Conservation (phyloP, 2,888 invertebrate species). For the Acrobasis repandana region DNA sequence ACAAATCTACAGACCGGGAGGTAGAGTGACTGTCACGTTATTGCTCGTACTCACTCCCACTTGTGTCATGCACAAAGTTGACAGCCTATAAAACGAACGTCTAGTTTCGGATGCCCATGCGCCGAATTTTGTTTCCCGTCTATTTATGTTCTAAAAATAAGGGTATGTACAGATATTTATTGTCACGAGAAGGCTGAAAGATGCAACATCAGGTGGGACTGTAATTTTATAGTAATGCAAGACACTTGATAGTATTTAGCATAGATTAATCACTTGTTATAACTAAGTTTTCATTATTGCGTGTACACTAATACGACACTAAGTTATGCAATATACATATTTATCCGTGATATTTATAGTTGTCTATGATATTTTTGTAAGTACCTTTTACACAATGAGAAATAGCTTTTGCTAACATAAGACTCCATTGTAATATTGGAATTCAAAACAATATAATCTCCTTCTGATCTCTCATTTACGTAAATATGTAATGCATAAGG, state of each 20-base stretch:
- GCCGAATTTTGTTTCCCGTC: constrained; percentile 41
- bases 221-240: constrained; percentile 36
- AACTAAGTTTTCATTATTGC: constrained; percentile 57
- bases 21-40: no score
- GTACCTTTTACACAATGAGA: constrained; percentile 56
- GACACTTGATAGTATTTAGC: constrained; percentile 46
- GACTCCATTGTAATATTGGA: constrained; percentile 42
- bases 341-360: constrained; percentile 43
- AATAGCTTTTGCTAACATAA: constrained; percentile 54
- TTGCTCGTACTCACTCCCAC: no score
- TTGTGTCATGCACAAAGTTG: background rate
- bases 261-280: constrained; percentile 56
- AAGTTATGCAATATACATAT: constrained; percentile 62
- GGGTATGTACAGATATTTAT: constrained; percentile 76
- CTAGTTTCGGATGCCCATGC: constrained; percentile 24
- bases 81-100: background rate
- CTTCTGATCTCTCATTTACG: constrained; percentile 50
- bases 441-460: constrained; percentile 48
- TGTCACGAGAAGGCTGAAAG: constrained; percentile 59
- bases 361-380: constrained; percentile 69
- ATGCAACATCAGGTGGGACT: constrained; percentile 54
- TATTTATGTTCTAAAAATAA: constrained; percentile 47
- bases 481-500: constrained; percentile 37
- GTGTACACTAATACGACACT: constrained; percentile 61
- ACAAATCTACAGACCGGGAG: no score